Percentiles rank a stretch among this genome's conserved stretches.
phyloP scores from a whole-genome alignment of 1,140 invertebrate genomes.

The Batillaria attramentaria region DNA sequence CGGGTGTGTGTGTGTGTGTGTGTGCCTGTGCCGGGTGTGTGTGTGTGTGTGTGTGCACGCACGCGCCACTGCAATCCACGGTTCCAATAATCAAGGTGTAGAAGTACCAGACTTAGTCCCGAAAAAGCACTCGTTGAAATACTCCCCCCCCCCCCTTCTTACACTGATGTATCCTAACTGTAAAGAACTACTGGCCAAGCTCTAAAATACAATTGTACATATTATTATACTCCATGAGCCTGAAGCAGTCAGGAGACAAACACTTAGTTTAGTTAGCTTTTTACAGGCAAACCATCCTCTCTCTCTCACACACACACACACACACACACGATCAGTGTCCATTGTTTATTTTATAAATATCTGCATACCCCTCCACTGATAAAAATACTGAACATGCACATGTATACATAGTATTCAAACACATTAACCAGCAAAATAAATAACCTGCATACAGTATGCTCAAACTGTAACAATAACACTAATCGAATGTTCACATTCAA shows the following conservation, averaged over 20 bases:
- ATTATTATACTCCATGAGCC: neutral
- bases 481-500: too few relatives aligned
- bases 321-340: neutral
- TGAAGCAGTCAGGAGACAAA: neutral
- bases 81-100: neutral
- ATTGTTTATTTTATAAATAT: neutral
- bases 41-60: neutral
- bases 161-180: neutral
- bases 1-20: neutral
- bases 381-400: neutral
- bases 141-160: neutral
- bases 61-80: neutral
- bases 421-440: too few relatives aligned
- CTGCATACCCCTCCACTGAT: neutral
- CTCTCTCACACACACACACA: neutral
- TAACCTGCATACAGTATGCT: too few relatives aligned
- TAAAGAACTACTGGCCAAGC: too few relatives aligned
- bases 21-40: neutral
- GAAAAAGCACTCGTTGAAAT: neutral
- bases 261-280: neutral
- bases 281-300: too few relatives aligned
- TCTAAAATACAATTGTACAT: neutral
- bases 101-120: neutral
- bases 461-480: too few relatives aligned
- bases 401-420: neutral